Conservation (phyloP, 2,797 vertebrate genomes). For the Premnoplex brunnescens region DNA sequence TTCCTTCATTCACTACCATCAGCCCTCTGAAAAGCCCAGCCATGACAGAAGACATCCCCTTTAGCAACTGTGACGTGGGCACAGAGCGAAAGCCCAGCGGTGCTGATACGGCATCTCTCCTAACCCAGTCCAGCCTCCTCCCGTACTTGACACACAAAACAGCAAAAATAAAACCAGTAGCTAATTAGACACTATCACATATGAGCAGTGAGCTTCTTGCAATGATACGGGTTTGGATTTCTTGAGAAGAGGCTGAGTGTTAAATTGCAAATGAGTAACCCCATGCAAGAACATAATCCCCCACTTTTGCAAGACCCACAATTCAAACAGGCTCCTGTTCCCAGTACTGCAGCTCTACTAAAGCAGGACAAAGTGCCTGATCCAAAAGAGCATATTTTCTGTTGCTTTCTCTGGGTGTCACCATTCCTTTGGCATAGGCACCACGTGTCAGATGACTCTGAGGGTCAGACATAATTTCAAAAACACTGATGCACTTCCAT, state of each 20-base stretch:
- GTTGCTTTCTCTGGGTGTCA: neutral
- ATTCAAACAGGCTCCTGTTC: neutral
- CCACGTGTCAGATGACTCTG: rapidly evolving
- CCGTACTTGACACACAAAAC: neutral
- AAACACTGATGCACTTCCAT: neutral
- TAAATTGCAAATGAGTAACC: neutral
- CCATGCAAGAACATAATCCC: neutral
- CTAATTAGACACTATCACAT: neutral
- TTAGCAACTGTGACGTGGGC: rapidly evolving
- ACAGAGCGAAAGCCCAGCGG: rapidly evolving
- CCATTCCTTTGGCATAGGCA: neutral
- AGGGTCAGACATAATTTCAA: neutral
- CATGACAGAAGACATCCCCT: neutral
- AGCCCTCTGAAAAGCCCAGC: neutral
- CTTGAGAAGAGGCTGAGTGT: neutral
- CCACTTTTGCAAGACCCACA: neutral
- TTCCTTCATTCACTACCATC: neutral
- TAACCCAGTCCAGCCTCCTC: neutral
- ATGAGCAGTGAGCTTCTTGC: neutral
- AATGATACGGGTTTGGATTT: neutral
- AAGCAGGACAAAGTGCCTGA: neutral
- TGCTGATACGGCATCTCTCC: neutral
- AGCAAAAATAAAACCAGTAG: neutral
- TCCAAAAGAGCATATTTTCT: neutral
- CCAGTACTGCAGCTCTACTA: neutral